Conservation (phyloP, 2,113 vertebrate species). For the Myrmecophaga tridactyla region DNA sequence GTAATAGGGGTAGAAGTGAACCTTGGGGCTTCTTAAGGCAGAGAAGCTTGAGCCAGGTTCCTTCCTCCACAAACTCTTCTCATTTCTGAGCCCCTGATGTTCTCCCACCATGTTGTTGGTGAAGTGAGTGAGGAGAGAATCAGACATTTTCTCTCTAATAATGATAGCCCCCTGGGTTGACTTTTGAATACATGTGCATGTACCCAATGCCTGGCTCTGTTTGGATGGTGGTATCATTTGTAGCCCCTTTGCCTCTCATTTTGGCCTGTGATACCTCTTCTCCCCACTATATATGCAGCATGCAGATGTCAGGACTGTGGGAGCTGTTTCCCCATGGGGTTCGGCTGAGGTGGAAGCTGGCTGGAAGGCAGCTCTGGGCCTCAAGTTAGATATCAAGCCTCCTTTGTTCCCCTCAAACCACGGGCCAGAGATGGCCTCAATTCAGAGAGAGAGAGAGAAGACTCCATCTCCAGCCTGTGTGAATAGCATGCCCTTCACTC, state of each 20-base stretch:
- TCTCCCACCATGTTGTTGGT: not conserved
- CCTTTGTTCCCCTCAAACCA: not conserved
- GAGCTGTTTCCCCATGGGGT: not conserved
- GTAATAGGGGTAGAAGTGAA: too few species aligned
- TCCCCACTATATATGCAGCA: fast-evolving
- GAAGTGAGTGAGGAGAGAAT: not conserved
- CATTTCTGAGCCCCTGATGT: not conserved
- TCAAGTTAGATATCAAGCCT: not conserved
- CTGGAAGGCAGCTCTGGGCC: not conserved
- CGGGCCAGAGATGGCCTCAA: not conserved
- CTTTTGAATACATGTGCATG: not conserved
- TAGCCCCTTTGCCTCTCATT: not conserved
- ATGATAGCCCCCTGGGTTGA: fast-evolving
- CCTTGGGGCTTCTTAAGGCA: not conserved
- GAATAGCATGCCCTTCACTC: not conserved
- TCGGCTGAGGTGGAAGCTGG: not conserved
- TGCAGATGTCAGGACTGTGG: not conserved
- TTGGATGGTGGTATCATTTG: not conserved
- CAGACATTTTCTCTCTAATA: not conserved
- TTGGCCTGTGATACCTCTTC: not conserved
- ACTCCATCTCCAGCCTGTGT: not conserved
- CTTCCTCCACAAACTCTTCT: not conserved
- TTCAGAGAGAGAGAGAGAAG: not conserved
- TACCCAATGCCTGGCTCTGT: not conserved
- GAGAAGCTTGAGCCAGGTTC: not conserved